Base-by-base conservation (phyloP, 2,888 invertebrate genomes). In the Ormyrus thymus region DNA sequence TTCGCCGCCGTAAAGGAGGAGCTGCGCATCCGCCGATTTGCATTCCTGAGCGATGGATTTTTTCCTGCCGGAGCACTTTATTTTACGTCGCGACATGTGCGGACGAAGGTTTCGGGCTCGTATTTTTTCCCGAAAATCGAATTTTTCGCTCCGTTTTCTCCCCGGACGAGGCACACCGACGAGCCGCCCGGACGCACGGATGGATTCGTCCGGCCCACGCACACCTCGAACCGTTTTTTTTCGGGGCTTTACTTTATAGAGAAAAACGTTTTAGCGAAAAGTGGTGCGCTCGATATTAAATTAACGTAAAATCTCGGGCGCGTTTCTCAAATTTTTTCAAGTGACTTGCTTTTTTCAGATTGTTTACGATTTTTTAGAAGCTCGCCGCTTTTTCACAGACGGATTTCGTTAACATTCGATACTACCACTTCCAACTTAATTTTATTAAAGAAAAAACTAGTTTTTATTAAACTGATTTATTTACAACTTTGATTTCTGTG, bases 11-110 rank as follows among this genome's bases (percentile, higher is more conserved):
- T 58, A 48, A 29, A 11, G 29, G 10, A 11, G 15, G 11, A 15
- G 10, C 43, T 48, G 45, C n/a, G 59, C 70, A 46, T 50, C 69
- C 58, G 29, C 10, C 53, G 53, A 79, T 79, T 79, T 79, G 79
- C 79, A 79, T 79, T 71, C 48, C 71, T 48, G 53, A 69, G 53
- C 75, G 71, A 75, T 71, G 66, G 75, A 69, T 79, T 79, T 73
- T 13, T 50, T 58, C 46, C 48, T 9, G 61, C 15, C 13, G n/a
- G 29, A 9, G 15, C 46, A 59, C 45, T 72, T 72, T 72, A 76
- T 71, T 76, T 71, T 65, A 71, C 76, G 76, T 10, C 56, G 29
- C 29, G 56, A 56, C 50, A 48, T 50, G 51, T 75, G 75, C 76
- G 56, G 65, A 51, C 59, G 62, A 66, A 51, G 59, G 66, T 65